A percentile compares a stretch with the other conserved stretches of the same genome.
phyloP scores from a whole-genome alignment of 2,113 vertebrate species.

The Seriola quinqueradiata region DNA sequence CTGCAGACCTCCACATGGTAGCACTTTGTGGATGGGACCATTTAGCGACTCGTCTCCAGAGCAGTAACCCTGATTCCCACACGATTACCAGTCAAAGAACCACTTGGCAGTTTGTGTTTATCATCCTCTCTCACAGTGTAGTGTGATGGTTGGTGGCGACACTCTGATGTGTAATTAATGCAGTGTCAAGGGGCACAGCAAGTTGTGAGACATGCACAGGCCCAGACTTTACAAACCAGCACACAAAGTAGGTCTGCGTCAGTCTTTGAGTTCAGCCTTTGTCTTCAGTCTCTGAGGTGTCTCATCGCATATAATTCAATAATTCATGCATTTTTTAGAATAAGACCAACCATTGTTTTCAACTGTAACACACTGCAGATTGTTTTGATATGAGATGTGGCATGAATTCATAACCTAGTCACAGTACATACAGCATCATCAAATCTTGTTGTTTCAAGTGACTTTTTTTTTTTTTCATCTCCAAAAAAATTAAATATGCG shows the following conservation, averaged over 20 bases:
- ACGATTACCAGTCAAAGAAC: slow-evolving; percentile 32
- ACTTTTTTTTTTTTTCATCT: slow-evolving; percentile 11
- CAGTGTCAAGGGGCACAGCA: slow-evolving; percentile 12
- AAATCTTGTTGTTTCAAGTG: slow-evolving; percentile 1
- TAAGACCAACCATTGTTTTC: slow-evolving; percentile 13
- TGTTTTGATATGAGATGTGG: background rate
- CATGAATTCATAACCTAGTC: slow-evolving; percentile 5
- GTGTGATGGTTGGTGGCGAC: slow-evolving; percentile 39
- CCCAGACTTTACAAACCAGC: slow-evolving; percentile 5
- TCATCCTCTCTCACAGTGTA: slow-evolving; percentile 32
- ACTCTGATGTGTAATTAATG: slow-evolving; percentile 61
- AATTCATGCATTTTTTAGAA: slow-evolving; percentile 17
- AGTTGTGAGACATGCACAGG: slow-evolving; percentile 14
- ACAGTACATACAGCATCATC: background rate
- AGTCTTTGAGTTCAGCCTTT: slow-evolving; percentile 25
- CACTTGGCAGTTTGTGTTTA: slow-evolving; percentile 40
- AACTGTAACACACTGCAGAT: background rate
- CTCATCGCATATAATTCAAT: slow-evolving; percentile 5
- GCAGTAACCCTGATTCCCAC: slow-evolving; percentile 33
- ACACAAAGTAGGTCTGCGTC: background rate
- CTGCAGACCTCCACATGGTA: slow-evolving; percentile 63
- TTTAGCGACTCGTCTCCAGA: slow-evolving; percentile 57
- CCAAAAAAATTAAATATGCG: slow-evolving; percentile 24
- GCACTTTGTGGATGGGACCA: slow-evolving; percentile 56
- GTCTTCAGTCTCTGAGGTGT: slow-evolving; percentile 31